phyloP scores from a whole-genome alignment of 2,888 invertebrate species.

The Agonum fuliginosum region DNA sequence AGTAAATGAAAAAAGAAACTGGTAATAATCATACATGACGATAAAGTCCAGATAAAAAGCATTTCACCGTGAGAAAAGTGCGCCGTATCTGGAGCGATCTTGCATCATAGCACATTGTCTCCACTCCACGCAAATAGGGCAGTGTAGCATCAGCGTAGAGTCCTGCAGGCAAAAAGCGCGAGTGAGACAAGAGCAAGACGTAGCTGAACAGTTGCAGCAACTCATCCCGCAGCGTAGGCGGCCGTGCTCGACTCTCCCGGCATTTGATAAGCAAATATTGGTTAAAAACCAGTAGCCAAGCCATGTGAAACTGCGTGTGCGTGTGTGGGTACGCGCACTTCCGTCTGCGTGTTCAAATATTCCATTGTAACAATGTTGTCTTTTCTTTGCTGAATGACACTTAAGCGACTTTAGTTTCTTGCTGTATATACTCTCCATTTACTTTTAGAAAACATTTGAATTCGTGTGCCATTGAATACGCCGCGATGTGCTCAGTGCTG shows the following conservation, averaged over 20 bases:
- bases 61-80: constrained; percentile 20
- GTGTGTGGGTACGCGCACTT: constrained; percentile 46
- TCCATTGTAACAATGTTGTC: constrained; percentile 60
- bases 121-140: constrained; percentile 42
- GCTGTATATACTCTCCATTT: constrained; percentile 50
- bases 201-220: not conserved
- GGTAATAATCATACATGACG: too few relatives aligned
- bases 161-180: not conserved
- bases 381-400: constrained; percentile 56
- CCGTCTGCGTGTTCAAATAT: constrained; percentile 56
- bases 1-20: too few relatives aligned
- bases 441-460: constrained; percentile 57
- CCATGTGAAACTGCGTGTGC: constrained; percentile 43
- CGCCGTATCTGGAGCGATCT: constrained; percentile 6
- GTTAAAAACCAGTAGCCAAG: constrained; percentile 56
- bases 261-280: constrained; percentile 60
- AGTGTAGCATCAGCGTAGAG: constrained; percentile 29
- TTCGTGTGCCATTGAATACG: constrained; percentile 46
- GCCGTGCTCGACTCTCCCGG: constrained; percentile 27
- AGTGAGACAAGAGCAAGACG: not conserved
- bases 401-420: constrained; percentile 54
- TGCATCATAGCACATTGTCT: constrained; percentile 30
- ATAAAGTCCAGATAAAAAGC: not conserved
- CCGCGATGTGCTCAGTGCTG: constrained; percentile 42
- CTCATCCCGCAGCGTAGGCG: constrained; percentile 37